Evolutionary conservation across 2,113 vertebrate species (phyloP).

Genomic region (Calidris pygmaea): DNA sequence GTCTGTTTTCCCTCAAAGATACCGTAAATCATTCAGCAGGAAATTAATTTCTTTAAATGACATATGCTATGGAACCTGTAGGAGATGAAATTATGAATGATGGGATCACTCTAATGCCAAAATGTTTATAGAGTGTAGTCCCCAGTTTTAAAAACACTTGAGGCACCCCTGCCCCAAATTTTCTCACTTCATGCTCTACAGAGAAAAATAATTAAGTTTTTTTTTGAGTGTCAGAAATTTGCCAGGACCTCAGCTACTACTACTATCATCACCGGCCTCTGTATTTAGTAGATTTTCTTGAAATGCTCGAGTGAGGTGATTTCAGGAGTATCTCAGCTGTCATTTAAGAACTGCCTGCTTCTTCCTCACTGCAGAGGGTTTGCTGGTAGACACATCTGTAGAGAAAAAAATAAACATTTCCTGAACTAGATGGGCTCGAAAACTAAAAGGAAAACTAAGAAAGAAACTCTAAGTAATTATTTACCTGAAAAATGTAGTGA

Average conservation of each 20-base stretch:
- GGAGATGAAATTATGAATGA: slow-evolving; percentile 42
- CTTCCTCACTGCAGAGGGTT: background rate
- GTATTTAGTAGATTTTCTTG: background rate
- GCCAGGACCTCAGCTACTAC: background rate
- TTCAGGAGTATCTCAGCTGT: background rate
- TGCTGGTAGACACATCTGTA: background rate
- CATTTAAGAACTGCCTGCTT: accelerated
- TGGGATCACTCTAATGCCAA: slow-evolving; percentile 6
- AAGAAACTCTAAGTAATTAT: background rate
- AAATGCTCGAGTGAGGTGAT: background rate
- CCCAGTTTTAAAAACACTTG: background rate
- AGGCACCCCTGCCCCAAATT: background rate
- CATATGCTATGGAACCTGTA: slow-evolving; percentile 40
- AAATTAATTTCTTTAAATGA: slow-evolving; percentile 33
- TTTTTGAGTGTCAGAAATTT: background rate
- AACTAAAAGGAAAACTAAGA: background rate
- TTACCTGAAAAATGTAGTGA: background rate
- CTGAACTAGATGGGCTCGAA: accelerated
- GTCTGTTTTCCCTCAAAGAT: slow-evolving; percentile 22
- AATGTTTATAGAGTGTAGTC: slow-evolving; percentile 6
- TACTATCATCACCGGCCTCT: background rate
- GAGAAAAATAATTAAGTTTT: background rate
- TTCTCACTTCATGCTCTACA: background rate
- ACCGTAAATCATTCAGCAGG: slow-evolving; percentile 2
- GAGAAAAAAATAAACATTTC: background rate